Percentiles rank a stretch among this genome's conserved stretches.
These are phyloP conservation scores for Chrysolina haemoptera DNA, from an alignment of 2,888 invertebrate species.

Conservation along the genomic window DNA sequence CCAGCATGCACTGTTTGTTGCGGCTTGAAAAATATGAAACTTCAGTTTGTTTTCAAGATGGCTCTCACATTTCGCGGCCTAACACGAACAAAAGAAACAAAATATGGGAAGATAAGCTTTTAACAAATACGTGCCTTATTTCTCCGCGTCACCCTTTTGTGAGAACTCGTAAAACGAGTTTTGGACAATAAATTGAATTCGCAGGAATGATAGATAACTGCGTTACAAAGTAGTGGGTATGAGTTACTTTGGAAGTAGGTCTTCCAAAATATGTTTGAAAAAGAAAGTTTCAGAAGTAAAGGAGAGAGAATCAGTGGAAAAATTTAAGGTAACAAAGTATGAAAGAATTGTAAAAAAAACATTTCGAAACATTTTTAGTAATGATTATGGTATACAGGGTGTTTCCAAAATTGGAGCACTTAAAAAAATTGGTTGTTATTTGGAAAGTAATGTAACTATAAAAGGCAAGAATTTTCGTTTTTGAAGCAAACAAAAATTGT, in stretches of 20 bases:
- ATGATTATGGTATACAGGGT: too few species aligned
- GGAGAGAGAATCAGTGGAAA: too few species aligned
- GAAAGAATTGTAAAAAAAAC: too few species aligned
- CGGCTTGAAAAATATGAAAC: constrained; percentile 27
- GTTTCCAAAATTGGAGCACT: too few species aligned
- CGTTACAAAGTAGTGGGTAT: neutral
- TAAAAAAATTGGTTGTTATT: too few species aligned
- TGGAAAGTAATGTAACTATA: too few species aligned
- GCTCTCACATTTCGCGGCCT: constrained; percentile 41
- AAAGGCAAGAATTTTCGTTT: too few species aligned
- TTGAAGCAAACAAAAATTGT: too few species aligned
- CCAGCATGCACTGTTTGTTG: constrained; percentile 25
- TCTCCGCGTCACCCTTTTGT: constrained; percentile 35
- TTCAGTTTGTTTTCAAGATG: constrained; percentile 33
- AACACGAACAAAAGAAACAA: constrained; percentile 42
- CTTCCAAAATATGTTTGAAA: too few species aligned
- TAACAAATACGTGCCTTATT: constrained; percentile 49
- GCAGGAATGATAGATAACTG: constrained; percentile 12
- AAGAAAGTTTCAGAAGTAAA: too few species aligned
- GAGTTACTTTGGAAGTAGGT: neutral
- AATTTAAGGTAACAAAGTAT: too few species aligned
- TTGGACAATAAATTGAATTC: constrained; percentile 40
- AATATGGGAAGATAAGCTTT: constrained; percentile 51
- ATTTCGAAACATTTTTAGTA: too few species aligned
- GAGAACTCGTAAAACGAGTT: constrained; percentile 36